A percentile compares a stretch with the other conserved stretches of the same genome.
These are phyloP conservation scores for Knipowitschia caucasica DNA, from an alignment of 2,797 vertebrate species.

Conservation along the genomic window DNA sequence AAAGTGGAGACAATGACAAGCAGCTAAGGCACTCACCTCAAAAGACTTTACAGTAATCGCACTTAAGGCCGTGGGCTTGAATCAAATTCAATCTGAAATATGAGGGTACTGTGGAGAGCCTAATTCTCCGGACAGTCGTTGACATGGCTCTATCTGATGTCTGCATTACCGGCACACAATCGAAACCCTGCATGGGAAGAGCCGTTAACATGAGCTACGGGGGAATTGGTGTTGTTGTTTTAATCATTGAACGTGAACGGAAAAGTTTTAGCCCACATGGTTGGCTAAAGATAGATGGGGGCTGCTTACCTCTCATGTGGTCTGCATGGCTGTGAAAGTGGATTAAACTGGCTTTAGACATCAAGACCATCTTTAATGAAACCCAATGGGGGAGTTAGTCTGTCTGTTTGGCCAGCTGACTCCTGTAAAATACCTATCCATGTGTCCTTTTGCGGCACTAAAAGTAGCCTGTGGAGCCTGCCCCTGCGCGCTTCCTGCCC, in stretches of 20 bases:
- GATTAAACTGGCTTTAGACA: conserved; percentile 72
- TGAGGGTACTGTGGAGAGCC: not conserved
- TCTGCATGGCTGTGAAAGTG: conserved; percentile 69
- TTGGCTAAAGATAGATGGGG: conserved; percentile 65
- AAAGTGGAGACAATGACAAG: conserved; percentile 41
- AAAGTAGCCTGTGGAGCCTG: conserved; percentile 57
- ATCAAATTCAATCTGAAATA: conserved; percentile 9
- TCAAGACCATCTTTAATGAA: conserved; percentile 73
- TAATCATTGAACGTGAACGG: conserved; percentile 52
- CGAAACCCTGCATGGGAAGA: not conserved
- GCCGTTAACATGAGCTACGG: conserved; percentile 15
- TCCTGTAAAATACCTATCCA: conserved; percentile 61
- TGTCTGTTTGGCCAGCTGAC: conserved; percentile 75
- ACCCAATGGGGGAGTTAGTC: conserved; percentile 68
- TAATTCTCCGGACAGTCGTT: conserved; percentile 33
- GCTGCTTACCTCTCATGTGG: conserved; percentile 48
- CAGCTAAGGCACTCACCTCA: conserved; percentile 39
- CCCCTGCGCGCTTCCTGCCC: conserved; percentile 3
- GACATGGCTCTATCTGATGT: conserved; percentile 33
- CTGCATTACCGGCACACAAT: conserved; percentile 4
- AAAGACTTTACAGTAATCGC: conserved; percentile 54
- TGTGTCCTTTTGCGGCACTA: conserved; percentile 59
- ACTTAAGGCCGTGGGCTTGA: conserved; percentile 31
- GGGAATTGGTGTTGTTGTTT: conserved; percentile 40
- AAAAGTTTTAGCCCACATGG: conserved; percentile 41